Conservation (phyloP, 53 echinoderm and acorn worm genomes). For the Mesocentrotus franciscanus region DNA sequence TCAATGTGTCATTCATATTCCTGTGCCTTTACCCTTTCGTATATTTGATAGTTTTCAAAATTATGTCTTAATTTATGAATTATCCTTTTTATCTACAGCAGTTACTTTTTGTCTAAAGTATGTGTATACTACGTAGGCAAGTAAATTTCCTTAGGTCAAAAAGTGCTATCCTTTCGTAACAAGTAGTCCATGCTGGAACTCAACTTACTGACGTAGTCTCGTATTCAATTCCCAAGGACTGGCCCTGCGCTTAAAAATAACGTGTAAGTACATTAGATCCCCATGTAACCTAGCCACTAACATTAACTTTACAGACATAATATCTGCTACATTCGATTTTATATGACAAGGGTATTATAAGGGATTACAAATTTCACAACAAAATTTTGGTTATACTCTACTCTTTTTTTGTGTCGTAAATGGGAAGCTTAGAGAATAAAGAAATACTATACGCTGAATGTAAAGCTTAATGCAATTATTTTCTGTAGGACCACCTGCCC, state of each 20-base stretch:
- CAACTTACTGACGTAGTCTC: background rate
- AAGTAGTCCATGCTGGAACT: background rate
- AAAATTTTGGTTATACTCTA: background rate
- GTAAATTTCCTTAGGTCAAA: too few relatives aligned
- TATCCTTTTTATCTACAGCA: too few relatives aligned
- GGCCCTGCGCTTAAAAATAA: background rate
- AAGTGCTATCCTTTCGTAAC: background rate
- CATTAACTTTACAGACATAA: background rate
- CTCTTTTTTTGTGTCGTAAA: background rate
- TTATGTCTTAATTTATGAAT: too few relatives aligned
- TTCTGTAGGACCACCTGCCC: background rate
- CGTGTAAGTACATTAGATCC: background rate
- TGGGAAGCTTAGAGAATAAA: background rate
- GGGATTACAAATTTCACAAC: background rate
- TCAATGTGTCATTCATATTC: too few relatives aligned
- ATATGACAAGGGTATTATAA: background rate
- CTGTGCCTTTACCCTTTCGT: too few relatives aligned
- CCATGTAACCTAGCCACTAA: background rate
- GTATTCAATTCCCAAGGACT: background rate
- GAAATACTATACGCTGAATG: background rate
- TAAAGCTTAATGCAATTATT: background rate
- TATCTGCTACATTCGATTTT: background rate
- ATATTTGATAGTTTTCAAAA: too few relatives aligned
- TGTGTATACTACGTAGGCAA: too few relatives aligned
- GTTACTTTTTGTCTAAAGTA: too few relatives aligned